Base-by-base conservation (phyloP, 2,113 vertebrate genomes). In the Oenanthe melanoleuca region DNA sequence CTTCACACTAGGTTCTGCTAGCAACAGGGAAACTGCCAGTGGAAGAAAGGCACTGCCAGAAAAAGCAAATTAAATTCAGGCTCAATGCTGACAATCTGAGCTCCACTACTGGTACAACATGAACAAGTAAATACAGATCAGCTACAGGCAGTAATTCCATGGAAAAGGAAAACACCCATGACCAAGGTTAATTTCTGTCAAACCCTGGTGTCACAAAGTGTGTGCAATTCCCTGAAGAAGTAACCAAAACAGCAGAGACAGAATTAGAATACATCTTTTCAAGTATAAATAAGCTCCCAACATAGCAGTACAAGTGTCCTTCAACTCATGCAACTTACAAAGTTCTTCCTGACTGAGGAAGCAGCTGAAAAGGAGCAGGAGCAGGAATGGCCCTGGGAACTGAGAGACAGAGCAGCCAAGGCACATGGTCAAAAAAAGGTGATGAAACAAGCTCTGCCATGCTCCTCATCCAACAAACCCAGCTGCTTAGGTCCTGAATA, bases 241-340 rank as follows among this genome's bases (percentile, higher is more conserved):
- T 47, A 92, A 78, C 31, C 75, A 90, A 88, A 96, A 80, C 75
- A 94, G 34, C 37, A 67, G 63, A 86, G 72, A 86, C 80, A 66
- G 52, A 86, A 83, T 86, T 83, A 88, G 86, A 93, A 73, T 33
- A 19, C 21, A 29, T 37, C 44, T 78, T 55, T 19, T 33, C 63
- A 88, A 64, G 64, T 55, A 84, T 71, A 94, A 93, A 70, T 59
- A 86, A 88, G 17, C 24, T 93, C 91, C 77, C 26, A 91, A 20
- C 15, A 71, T 25, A 92, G 85, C 72, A 70, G 49, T 67, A 26
- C 8, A 16, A 42, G 42, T 70, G 85, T 63, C 71, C 88, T 92
- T 90, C 91, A 92, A 61, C 75, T 80, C 56, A 5, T 8, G 57
- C 22, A 33, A n/a, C 56, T 73, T n/a, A 63, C 15, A 86, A 37